Evolutionary conservation across 2,113 vertebrate species (phyloP), one percentile per base, ranked within the genome.

Genomic region (Pholis gunnellus): DNA sequence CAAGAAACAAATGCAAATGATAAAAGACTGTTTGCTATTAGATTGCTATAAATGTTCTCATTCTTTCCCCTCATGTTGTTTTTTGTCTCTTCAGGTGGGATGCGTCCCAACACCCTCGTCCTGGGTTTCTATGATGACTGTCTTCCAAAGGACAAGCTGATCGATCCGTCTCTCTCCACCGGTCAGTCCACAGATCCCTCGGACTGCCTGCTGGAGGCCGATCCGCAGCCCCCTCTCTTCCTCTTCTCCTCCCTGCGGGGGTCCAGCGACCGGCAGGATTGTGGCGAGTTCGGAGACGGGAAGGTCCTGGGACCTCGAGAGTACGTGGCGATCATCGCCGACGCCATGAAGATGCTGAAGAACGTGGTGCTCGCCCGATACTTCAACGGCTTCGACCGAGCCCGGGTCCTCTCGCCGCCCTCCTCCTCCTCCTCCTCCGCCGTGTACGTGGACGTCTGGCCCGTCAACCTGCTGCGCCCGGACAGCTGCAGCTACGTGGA

Each of bases 81-180:
- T 9, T 50, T 50, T 6, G 5, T 20, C 18, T 50, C 14, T 20
- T 4, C 81, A 98, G 97, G 97, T 0, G 97, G 97, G 44, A 98
- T 98, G 97, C 96, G 96, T 72, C 97, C 97, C 20, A 98, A 98
- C 93, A 98, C 97, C 10, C 89, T 98, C 20, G 95, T 97, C 25
- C 90, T 98, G 29, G 97, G 97, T 64, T 98, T 98, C 91, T 98
- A 97, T 0, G 97, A 97, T 0, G 84, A 96, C 0, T 75, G 89
- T 0, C 56, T 75, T 0, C 96, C 97, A 0, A 92, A 94, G 81
- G 96, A 98, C 3, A 87, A 81, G 44, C 93, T 97, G 6, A 90
- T 94, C 25, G 94, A 80, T 50, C 91, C 94, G 1, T 87, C 91
- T 0, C 79, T 94, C 46, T 88, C 92, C 1, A 64, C 83, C 90